phyloP scores from a whole-genome alignment of 2,888 invertebrate genomes.

The Gnatocerus cornutus region DNA sequence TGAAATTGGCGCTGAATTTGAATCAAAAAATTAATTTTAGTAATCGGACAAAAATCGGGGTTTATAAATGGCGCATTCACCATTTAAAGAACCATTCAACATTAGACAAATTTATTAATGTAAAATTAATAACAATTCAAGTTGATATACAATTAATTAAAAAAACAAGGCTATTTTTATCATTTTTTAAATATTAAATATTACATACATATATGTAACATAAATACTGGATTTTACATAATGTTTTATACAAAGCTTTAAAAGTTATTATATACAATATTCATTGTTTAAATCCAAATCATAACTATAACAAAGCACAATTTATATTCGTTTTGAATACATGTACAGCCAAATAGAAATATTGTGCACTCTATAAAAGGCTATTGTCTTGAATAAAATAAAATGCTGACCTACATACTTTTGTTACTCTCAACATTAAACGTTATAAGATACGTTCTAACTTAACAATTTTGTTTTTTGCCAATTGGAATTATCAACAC shows the following conservation, averaged over 20 bases:
- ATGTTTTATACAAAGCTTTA: constrained; percentile 60
- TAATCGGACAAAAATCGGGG: too few species aligned
- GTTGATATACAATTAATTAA: constrained; percentile 44
- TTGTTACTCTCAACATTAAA: neutral
- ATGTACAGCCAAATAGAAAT: constrained; percentile 44
- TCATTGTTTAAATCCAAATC: constrained; percentile 36
- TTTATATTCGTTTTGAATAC: constrained; percentile 10
- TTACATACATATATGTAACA: constrained; percentile 45
- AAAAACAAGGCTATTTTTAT: constrained; percentile 36
- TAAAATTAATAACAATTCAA: constrained; percentile 51
- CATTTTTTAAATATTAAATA: constrained; percentile 46
- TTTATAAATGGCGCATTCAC: too few species aligned
- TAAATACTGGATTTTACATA: constrained; percentile 56
- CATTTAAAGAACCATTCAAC: constrained; percentile 12
- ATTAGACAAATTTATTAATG: constrained; percentile 47
- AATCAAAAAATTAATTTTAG: too few species aligned
- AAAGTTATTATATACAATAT: constrained; percentile 59
- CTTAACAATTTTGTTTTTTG: too few species aligned
- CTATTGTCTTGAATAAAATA: constrained; percentile 5
- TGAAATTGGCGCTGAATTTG: too few species aligned
- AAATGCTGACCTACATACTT: neutral
- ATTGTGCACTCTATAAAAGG: constrained; percentile 27
- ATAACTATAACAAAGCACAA: constrained; percentile 25
- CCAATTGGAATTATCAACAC: too few species aligned
- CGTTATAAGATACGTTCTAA: too few species aligned